These are phyloP conservation scores for Cyrtonyx montezumae DNA, from an alignment of 2,113 vertebrate genomes.

Conservation along the genomic window DNA sequence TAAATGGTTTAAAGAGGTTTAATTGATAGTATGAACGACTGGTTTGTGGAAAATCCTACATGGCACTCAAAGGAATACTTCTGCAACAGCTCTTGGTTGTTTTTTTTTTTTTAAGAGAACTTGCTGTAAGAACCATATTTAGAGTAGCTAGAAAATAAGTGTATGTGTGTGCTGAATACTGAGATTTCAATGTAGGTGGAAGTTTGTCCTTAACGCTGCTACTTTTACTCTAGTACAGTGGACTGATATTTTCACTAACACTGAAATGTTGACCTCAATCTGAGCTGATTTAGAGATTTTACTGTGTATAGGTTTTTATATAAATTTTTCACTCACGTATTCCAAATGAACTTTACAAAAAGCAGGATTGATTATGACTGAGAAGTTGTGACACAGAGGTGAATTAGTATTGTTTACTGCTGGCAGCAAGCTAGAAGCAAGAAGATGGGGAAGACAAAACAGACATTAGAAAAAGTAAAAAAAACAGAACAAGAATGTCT, in stretches of 20 bases:
- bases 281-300: not conserved
- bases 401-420: not conserved
- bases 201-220: not conserved
- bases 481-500: not conserved
- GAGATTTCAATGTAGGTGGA: not conserved
- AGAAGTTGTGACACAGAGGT: not conserved
- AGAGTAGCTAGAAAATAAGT: not conserved
- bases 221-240: not conserved
- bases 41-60: slow-evolving; percentile 16
- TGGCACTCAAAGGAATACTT: slow-evolving; percentile 44
- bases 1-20: slow-evolving; percentile 72
- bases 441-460: not conserved
- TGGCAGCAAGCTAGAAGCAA: not conserved
- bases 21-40: slow-evolving; percentile 73
- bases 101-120: not conserved
- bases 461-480: not conserved
- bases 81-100: slow-evolving; percentile 6
- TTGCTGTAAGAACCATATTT: not conserved
- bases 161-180: not conserved
- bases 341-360: not conserved
- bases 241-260: not conserved
- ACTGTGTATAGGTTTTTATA: not conserved
- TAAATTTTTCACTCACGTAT: not conserved
- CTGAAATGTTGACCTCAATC: not conserved
- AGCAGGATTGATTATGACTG: not conserved